Base-by-base conservation (phyloP, 2,797 vertebrate genomes). In the Psittacula derbiana region DNA sequence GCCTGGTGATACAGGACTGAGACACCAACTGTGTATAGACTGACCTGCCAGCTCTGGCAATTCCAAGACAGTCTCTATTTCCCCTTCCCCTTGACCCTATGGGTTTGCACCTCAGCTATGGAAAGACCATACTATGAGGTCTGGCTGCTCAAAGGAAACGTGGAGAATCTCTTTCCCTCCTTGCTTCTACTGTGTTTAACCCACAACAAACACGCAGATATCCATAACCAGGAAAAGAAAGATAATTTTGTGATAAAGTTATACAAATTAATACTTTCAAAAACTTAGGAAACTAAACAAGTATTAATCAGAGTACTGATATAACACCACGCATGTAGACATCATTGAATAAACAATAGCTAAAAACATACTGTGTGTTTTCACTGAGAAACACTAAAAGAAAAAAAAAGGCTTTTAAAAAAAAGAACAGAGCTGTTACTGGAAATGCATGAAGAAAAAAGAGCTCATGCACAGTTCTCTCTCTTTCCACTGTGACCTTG, bases 31-130 rank as follows among this genome's bases (percentile, higher is more conserved):
- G 4, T 10, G 8, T 4, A 4, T 4, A 23, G 31, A 46, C 31
- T 46, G 14, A 8, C 20, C 38, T 78, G 31, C 31, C 70, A 74
- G 36, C 49, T 74, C 27, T 2, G 3, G 27, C 15, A 60, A 15
- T 33, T 16, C 2, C 2, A 57, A 65, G 9, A 44, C 5, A 25
- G 49, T 11, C 4, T 71, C n/a, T 58, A 5, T 23, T 27, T 17
- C 6, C 3, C 3, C 18, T 70, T 2, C 7, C 8, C 8, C 13
- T 25, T 1, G 4, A 31, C 16, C 19, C 12, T 3, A 4, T 3
- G 6, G n/a, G 8, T 5, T 43, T 44, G 24, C 11, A 33, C 18
- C 41, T 86, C 2, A 1, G 58, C n/a, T 47, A 11, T 33, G 36
- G 64, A 43, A 72, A 60, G 40, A 38, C n/a, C 31, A 8, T 50